These are phyloP conservation scores for Drosophila nigricruria DNA, from an alignment of 2,888 invertebrate species.

Conservation along the genomic window DNA sequence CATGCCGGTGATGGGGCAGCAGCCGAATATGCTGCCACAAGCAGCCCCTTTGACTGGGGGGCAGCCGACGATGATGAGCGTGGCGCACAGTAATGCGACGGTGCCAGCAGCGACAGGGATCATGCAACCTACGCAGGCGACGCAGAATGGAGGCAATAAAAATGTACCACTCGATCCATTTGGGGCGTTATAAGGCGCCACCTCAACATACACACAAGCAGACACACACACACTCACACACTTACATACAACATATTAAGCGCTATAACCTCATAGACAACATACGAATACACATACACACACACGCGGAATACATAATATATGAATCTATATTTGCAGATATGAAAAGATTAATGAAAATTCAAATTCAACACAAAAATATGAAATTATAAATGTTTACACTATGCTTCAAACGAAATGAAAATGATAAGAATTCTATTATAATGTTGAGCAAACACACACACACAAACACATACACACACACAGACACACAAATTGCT, in stretches of 20 bases:
- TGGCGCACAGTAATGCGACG: conserved; percentile 81
- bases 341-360: conserved; percentile 30
- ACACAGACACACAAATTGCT: conserved; percentile 36
- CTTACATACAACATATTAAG: too few relatives aligned
- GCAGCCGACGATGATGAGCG: conserved; percentile 82
- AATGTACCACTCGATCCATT: conserved; percentile 87
- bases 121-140: conserved; percentile 79
- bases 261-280: conserved; percentile 70
- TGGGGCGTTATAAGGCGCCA: conserved; percentile 85
- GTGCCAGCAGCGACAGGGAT: conserved; percentile 66
- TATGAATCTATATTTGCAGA: conserved; percentile 57
- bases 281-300: conserved; percentile 45
- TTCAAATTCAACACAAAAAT: conserved; percentile 32
- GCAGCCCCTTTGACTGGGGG: conserved; percentile 85
- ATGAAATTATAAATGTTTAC: conserved; percentile 60
- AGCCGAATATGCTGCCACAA: conserved; percentile 84
- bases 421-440: conserved; percentile 59
- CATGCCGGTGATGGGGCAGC: conserved; percentile 85
- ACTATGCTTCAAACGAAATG: conserved; percentile 52
- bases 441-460: conserved; percentile 58
- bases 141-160: conserved; percentile 84
- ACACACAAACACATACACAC: conserved; percentile 10
- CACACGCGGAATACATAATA: conserved; percentile 33
- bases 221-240: conserved; percentile 34
- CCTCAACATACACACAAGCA: conserved; percentile 10